Evolutionary conservation across 2,113 vertebrate species (phyloP).

Genomic region (Emydura subglobosa): DNA sequence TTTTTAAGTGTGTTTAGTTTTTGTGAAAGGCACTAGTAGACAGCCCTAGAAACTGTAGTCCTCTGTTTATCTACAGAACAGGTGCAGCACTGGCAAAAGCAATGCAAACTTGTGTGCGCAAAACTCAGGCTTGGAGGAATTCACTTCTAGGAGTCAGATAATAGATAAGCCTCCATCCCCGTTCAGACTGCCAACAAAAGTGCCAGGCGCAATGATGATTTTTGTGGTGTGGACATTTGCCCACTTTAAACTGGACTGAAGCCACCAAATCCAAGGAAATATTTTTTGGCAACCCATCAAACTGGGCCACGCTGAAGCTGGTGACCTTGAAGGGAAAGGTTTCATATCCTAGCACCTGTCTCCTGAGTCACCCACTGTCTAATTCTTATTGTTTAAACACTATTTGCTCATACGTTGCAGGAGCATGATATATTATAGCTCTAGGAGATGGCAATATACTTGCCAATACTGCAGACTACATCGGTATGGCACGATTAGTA

Average conservation of each 20-base stretch:
- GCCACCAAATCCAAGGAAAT: neutral
- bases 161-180: neutral
- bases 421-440: neutral
- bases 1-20: neutral
- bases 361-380: neutral
- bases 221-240: neutral
- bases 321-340: neutral
- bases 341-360: neutral
- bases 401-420: neutral
- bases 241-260: neutral
- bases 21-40: neutral
- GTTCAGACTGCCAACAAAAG: neutral
- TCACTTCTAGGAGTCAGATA: neutral
- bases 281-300: neutral
- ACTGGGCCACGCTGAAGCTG: neutral
- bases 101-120: neutral
- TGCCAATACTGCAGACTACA: constrained; percentile 13
- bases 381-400: neutral
- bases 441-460: constrained; percentile 26
- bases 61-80: rapidly evolving
- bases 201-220: neutral
- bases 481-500: constrained; percentile 34
- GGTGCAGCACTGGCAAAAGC: neutral
- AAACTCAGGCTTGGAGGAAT: neutral
- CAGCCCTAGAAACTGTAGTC: neutral